Evolutionary conservation across 2,113 vertebrate genomes (phyloP).

Genomic region (Silurus glanis): DNA sequence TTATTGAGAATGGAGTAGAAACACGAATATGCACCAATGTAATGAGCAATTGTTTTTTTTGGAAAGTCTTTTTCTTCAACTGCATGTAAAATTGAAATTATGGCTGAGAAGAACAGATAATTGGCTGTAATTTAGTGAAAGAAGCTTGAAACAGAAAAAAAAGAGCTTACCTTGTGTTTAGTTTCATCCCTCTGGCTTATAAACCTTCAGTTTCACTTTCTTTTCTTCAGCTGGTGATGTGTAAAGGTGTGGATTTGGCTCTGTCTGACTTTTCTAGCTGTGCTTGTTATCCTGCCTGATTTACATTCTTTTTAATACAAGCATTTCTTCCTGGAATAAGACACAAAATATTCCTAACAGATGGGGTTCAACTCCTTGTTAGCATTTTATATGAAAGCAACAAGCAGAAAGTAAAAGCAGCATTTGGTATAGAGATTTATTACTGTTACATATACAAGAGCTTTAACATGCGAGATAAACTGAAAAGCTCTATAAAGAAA

Average conservation of each 20-base stretch:
- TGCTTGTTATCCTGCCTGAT: neutral
- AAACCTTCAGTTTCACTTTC: constrained; percentile 34
- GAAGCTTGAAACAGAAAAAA: no score
- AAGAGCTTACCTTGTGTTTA: neutral
- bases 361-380: neutral
- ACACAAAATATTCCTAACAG: neutral
- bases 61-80: neutral
- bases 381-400: constrained; percentile 19
- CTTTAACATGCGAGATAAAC: neutral
- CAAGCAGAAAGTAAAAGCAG: neutral
- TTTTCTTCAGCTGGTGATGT: neutral
- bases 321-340: neutral
- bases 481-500: neutral
- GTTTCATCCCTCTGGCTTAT: neutral
- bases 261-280: neutral
- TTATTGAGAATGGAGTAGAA: neutral
- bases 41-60: neutral
- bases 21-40: neutral
- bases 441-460: neutral
- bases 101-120: neutral
- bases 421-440: neutral
- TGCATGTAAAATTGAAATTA: neutral
- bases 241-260: neutral
- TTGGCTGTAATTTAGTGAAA: neutral
- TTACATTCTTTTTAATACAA: neutral